phyloP scores from a whole-genome alignment of 2,797 vertebrate species.

The Pachyuromys duprasi region DNA sequence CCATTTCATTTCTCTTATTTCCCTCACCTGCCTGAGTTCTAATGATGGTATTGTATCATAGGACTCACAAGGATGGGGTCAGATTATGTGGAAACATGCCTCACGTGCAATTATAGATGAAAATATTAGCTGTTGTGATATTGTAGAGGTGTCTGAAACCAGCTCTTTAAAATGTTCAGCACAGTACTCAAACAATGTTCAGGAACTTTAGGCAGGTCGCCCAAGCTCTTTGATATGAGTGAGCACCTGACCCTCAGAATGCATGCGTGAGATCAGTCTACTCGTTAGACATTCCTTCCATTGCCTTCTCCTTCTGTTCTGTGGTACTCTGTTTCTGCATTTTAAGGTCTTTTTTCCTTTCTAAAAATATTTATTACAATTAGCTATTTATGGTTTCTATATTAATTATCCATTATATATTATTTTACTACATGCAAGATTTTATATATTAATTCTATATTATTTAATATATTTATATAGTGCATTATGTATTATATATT shows the following conservation, averaged over 20 bases:
- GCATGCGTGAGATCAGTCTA: background rate
- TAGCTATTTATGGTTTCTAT: background rate
- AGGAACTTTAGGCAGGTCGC: background rate
- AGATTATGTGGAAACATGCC: background rate
- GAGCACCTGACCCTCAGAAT: background rate
- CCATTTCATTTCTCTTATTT: background rate
- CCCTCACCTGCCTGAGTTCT: background rate
- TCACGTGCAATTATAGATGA: conserved; percentile 1
- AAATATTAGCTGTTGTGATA: background rate
- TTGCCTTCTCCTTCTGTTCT: background rate
- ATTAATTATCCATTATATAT: background rate
- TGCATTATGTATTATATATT: background rate
- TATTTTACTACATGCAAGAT: background rate
- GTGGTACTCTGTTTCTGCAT: background rate
- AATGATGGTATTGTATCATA: background rate
- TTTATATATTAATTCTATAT: background rate
- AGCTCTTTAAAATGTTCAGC: background rate
- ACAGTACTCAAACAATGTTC: background rate
- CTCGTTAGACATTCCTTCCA: background rate
- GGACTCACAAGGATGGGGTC: background rate
- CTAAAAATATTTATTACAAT: background rate
- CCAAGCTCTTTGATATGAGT: background rate
- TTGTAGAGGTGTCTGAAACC: background rate
- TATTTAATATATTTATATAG: background rate
- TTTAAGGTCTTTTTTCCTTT: background rate